Evolutionary conservation across 2,113 vertebrate species (phyloP).

Genomic region (Bolborhynchus lineola): DNA sequence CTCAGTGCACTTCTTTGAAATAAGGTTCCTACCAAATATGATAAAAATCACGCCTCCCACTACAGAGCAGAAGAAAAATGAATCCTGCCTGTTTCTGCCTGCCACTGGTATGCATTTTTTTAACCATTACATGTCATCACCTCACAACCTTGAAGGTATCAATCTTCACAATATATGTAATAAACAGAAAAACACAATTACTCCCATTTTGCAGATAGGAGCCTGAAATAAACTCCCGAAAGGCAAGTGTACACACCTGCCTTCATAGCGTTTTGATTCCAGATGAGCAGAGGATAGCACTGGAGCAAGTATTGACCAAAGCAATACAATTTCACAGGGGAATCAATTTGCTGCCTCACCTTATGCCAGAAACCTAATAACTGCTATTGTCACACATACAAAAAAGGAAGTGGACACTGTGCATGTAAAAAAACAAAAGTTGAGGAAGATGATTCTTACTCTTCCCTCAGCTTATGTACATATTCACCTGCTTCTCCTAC

Average conservation of each 20-base stretch:
- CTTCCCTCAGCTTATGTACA: background rate
- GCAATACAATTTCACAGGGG: background rate
- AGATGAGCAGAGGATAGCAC: background rate
- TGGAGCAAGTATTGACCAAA: background rate
- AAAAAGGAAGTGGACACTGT: background rate
- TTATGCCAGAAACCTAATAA: background rate
- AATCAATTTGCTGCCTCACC: background rate
- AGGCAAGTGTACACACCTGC: background rate
- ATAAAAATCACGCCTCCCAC: background rate
- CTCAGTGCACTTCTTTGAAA: background rate
- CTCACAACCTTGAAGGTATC: background rate
- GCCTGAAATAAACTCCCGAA: background rate
- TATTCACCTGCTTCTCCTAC: background rate
- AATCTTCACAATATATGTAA: background rate
- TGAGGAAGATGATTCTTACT: background rate
- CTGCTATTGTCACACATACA: background rate
- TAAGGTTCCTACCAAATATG: background rate
- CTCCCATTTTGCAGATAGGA: background rate
- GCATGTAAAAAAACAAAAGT: background rate
- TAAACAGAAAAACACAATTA: background rate
- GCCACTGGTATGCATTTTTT: background rate
- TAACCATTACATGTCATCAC: background rate
- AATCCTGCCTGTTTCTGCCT: background rate
- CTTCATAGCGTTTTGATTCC: background rate
- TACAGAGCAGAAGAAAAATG: background rate